Evolutionary conservation across 2,888 invertebrate genomes (phyloP).

Genomic region (Epistrophe eligans): DNA sequence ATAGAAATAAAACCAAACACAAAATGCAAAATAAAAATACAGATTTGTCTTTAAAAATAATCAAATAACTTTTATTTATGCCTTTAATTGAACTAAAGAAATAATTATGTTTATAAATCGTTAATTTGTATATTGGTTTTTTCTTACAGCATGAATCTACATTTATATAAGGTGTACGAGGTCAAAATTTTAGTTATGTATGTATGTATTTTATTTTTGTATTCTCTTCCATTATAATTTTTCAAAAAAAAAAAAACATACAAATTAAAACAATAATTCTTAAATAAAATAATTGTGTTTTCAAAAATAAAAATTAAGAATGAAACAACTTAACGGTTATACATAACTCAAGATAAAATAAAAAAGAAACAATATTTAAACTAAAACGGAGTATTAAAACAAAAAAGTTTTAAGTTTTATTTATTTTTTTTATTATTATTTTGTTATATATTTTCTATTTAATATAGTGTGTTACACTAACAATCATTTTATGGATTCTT

Average conservation of each 20-base stretch:
- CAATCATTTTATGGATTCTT: slow-evolving; percentile 1
- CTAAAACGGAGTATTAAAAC: slow-evolving; percentile 28
- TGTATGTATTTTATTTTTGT: slow-evolving; percentile 12
- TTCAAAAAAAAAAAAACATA: slow-evolving; percentile 40
- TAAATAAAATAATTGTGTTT: slow-evolving; percentile 28
- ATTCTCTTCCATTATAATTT: slow-evolving; percentile 20
- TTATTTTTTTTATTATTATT: slow-evolving; percentile 10
- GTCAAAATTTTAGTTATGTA: slow-evolving; percentile 21
- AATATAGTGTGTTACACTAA: slow-evolving; percentile 2
- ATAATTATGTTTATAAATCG: slow-evolving; percentile 55
- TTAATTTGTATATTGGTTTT: slow-evolving; percentile 17
- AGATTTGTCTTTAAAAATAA: slow-evolving; percentile 65
- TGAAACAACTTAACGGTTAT: slow-evolving; percentile 47
- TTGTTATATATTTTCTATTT: not conserved
- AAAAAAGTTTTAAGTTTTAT: slow-evolving; percentile 1
- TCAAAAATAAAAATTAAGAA: slow-evolving; percentile 41
- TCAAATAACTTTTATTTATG: slow-evolving; percentile 73
- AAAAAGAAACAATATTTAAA: slow-evolving; percentile 38
- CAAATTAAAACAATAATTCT: slow-evolving; percentile 19
- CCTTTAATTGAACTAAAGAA: slow-evolving; percentile 71
- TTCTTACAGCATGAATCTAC: slow-evolving; percentile 39
- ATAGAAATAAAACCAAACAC: slow-evolving; percentile 27
- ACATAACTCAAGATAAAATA: slow-evolving; percentile 26
- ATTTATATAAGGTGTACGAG: slow-evolving; percentile 26
- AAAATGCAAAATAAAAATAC: slow-evolving; percentile 32